Percentiles rank a stretch among this genome's conserved stretches.
These are phyloP conservation scores for Prietella phreatophila DNA, from an alignment of 2,113 vertebrate species.

Conservation along the genomic window DNA sequence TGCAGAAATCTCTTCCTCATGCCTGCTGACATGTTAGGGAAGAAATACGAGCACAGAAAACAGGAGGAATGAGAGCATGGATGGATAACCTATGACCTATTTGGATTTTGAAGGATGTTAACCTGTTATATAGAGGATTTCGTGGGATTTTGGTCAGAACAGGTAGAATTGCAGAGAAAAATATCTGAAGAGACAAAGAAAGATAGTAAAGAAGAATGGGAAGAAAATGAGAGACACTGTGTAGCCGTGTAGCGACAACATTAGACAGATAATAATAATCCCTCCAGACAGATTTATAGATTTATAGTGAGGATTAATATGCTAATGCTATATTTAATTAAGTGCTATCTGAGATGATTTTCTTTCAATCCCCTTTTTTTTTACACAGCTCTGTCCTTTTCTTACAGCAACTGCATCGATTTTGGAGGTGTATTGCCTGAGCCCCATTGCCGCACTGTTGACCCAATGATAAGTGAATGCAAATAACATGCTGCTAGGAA, in stretches of 20 bases:
- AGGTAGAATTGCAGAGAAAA: constrained; percentile 11
- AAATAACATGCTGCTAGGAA: constrained; percentile 46
- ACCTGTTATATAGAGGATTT: constrained; percentile 12
- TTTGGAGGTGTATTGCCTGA: constrained; percentile 9
- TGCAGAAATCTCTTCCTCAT: constrained; percentile 50
- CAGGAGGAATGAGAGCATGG: constrained; percentile 19
- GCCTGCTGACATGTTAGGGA: constrained; percentile 32
- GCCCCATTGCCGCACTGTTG: constrained; percentile 9
- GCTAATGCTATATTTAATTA: neutral
- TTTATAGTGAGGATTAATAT: constrained; percentile 23
- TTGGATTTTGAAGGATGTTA: neutral
- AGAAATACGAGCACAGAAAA: neutral
- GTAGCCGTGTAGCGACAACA: neutral
- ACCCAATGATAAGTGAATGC: constrained; percentile 34
- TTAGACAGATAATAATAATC: constrained; percentile 2
- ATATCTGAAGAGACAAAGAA: constrained; percentile 16
- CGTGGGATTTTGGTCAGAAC: constrained; percentile 5
- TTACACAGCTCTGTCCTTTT: constrained; percentile 11
- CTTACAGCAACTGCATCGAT: constrained; percentile 29
- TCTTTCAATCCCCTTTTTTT: neutral
- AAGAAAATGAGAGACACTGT: neutral
- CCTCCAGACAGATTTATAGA: constrained; percentile 9
- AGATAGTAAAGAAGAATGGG: neutral
- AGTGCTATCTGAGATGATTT: neutral
- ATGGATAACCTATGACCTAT: constrained; percentile 16